These are phyloP conservation scores for Spodoptera littoralis DNA, from an alignment of 2,888 invertebrate species.

Conservation along the genomic window DNA sequence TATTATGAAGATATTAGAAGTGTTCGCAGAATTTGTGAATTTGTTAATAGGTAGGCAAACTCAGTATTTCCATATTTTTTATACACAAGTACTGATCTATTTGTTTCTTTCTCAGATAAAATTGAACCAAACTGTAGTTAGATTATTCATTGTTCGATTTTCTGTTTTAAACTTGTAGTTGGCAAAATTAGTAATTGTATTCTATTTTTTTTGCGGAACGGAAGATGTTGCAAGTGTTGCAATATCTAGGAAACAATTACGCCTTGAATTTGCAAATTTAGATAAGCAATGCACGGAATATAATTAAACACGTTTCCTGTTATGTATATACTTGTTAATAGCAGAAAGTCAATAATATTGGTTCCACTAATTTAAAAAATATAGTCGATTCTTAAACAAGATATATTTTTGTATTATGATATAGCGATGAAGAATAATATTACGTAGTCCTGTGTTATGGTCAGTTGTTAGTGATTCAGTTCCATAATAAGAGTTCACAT, in stretches of 20 bases:
- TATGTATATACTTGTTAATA: conserved; percentile 13
- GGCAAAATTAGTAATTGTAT: conserved; percentile 31
- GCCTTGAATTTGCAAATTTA: not conserved
- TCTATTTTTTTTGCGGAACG: conserved; percentile 24
- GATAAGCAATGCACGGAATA: conserved; percentile 33
- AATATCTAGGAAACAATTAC: conserved; percentile 53
- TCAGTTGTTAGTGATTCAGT: conserved; percentile 3
- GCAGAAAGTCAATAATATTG: no score
- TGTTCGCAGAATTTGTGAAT: conserved; percentile 11
- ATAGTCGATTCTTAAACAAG: no score
- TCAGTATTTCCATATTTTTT: no score
- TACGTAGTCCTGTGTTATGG: conserved; percentile 1
- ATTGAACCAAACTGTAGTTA: no score
- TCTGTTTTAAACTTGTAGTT: not conserved
- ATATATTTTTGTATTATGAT: no score
- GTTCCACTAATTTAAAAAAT: no score
- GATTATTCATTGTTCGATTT: no score
- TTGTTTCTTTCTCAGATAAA: no score
- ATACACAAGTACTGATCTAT: no score
- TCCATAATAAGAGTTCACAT: no score
- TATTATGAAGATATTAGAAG: conserved; percentile 28
- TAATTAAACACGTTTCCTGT: conserved; percentile 48
- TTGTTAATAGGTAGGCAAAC: not conserved
- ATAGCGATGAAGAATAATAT: not conserved
- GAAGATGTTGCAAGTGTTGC: conserved; percentile 29